Conservation (phyloP, 2,888 invertebrate species). For the Crematogaster levior region DNA sequence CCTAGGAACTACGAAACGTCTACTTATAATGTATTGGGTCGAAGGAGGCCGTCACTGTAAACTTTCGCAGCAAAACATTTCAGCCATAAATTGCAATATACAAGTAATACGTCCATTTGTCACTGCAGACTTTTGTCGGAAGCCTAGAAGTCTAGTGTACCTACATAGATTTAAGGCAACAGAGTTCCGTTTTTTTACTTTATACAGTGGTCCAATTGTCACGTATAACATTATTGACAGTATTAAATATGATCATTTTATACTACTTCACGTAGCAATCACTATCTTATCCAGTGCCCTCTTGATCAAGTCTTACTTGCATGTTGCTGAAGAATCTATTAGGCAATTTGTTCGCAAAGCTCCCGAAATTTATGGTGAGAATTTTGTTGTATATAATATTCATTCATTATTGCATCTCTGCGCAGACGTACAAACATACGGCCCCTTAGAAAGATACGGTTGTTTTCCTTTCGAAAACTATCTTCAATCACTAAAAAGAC, state of each 20-base stretch:
- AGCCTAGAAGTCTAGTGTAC: neutral
- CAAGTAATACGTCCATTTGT: slow-evolving; percentile 1
- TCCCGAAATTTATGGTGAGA: too few relatives aligned
- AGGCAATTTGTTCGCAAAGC: neutral
- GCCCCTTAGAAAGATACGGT: neutral
- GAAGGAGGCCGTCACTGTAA: too few relatives aligned
- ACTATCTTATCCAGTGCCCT: neutral
- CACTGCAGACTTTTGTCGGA: neutral
- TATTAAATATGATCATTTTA: too few relatives aligned
- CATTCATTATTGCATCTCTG: too few relatives aligned
- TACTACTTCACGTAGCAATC: slow-evolving; percentile 1
- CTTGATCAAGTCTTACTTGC: neutral
- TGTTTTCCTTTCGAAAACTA: slow-evolving; percentile 6
- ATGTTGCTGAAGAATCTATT: slow-evolving; percentile 10
- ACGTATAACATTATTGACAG: too few relatives aligned
- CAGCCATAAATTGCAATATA: slow-evolving; percentile 1
- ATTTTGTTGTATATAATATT: too few relatives aligned
- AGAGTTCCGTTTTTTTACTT: neutral
- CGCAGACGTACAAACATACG: slow-evolving; percentile 6
- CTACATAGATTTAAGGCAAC: slow-evolving; percentile 2
- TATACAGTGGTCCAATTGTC: too few relatives aligned
- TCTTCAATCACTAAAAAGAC: slow-evolving; percentile 9
- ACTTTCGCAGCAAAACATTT: neutral
- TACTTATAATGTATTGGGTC: too few relatives aligned
- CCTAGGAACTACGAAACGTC: too few relatives aligned